phyloP scores from a whole-genome alignment of 2,113 vertebrate species.

The Cheirogaleus medius region DNA sequence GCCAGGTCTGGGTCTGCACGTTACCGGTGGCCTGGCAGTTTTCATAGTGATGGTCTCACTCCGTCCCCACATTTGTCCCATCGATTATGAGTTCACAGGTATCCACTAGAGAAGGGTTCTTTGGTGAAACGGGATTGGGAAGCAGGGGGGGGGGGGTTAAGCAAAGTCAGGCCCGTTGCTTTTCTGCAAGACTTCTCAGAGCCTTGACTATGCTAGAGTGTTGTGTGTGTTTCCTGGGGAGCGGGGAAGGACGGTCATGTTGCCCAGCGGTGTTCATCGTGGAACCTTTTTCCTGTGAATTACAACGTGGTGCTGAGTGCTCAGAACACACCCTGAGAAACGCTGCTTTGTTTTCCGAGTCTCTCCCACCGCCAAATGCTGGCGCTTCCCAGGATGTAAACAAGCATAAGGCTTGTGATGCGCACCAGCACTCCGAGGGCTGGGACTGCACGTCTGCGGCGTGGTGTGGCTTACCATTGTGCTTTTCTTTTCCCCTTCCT shows the following conservation, averaged over 20 bases:
- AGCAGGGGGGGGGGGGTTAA: neutral
- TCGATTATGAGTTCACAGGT: neutral
- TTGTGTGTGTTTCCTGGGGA: neutral
- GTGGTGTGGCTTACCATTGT: neutral
- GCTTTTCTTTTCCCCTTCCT: constrained; percentile 69
- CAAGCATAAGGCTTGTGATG: neutral
- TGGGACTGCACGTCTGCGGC: neutral
- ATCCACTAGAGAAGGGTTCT: neutral
- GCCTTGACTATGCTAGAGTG: rapidly evolving
- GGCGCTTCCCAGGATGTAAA: neutral
- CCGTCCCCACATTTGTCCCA: neutral
- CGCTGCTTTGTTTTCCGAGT: neutral
- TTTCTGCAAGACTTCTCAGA: neutral
- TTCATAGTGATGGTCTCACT: rapidly evolving
- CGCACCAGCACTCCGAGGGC: neutral
- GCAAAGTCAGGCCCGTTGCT: neutral
- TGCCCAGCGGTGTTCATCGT: rapidly evolving
- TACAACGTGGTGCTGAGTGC: rapidly evolving
- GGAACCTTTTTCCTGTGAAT: neutral
- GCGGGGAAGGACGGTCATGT: rapidly evolving
- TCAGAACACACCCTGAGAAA: neutral
- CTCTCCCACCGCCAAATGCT: neutral
- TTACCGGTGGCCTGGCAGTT: neutral
- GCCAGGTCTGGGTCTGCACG: neutral
- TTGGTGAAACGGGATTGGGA: neutral